Evolutionary conservation across 2,797 vertebrate genomes (phyloP), one percentile per base, ranked within the genome.

Genomic region (Semaprochilodus insignis): DNA sequence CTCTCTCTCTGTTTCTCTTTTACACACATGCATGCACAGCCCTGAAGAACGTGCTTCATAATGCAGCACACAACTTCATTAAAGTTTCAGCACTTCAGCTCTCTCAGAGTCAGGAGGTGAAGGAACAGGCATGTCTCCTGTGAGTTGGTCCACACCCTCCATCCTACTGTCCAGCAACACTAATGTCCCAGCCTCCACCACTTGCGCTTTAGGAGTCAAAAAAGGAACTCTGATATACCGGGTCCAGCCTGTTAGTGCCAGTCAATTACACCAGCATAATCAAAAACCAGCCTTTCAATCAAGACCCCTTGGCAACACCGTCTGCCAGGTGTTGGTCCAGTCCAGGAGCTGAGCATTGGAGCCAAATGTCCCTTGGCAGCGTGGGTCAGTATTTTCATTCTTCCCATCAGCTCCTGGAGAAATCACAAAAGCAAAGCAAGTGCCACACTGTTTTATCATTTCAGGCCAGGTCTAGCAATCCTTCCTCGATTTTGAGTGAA

Each of bases 21-120:
- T 67, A 23, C 27, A 65, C 11, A 85, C 25, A 63, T 3, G 25
- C 31, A 27, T 52, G 34, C 66, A 79, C 52, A 74, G 54, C 74
- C n/a, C 69, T 52, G 36, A 23, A 69, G 55, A 52, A 85, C 13
- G 2, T 36, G 14, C 36, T 81, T 83, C 40, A 73, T 48, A 55
- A 83, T 40, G 52, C 31, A 70, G 44, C 34, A 59, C 59, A 78
- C 21, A 14, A 25, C 54, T 70, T 74, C 80, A 87, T 87, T 80
- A 77, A 83, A 80, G n/a, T 85, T 85, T 85, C 19, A 81, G 11
- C 11, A 67, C 52, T 55, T 72, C 71, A 63, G 44, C 23, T 65
- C 36, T 67, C 59, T 80, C 51, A 65, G 31, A 76, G 57, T 52
- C 25, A 57, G 70, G 54, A 74, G 16, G 69, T 23, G 25, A 72